Evolutionary conservation across 2,113 vertebrate species (phyloP).

Genomic region (Oreochromis spilurus): DNA sequence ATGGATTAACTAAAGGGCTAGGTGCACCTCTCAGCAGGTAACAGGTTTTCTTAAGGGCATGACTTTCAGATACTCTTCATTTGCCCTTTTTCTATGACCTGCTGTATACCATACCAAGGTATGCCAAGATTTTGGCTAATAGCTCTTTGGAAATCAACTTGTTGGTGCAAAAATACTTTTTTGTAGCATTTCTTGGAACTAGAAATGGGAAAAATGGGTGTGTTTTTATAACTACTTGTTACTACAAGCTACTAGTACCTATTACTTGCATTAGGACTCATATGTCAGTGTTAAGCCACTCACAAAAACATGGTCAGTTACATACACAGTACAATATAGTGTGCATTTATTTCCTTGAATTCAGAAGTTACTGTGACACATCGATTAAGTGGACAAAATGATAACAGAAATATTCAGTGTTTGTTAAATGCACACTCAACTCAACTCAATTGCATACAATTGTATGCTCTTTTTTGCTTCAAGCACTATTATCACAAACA

Average conservation of each 20-base stretch:
- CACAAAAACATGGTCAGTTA: not conserved
- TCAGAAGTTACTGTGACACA: not conserved
- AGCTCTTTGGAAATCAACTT: not conserved
- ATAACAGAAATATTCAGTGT: not conserved
- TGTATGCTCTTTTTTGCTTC: not conserved
- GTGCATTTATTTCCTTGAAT: not conserved
- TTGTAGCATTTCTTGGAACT: not conserved
- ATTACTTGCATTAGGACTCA: not conserved
- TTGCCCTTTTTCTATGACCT: not conserved
- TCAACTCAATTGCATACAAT: not conserved
- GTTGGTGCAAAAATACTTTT: not conserved
- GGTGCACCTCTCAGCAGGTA: not conserved
- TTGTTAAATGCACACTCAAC: not conserved
- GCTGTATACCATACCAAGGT: not conserved
- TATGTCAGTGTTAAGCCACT: not conserved
- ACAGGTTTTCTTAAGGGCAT: not conserved
- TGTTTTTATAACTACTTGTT: not conserved
- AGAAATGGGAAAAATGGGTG: not conserved
- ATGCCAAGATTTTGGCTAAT: not conserved
- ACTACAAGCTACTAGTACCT: not conserved
- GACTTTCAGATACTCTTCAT: not conserved
- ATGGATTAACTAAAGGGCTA: not conserved
- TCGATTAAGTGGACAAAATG: not conserved
- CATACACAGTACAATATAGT: not conserved
- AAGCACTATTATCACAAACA: not conserved